Evolutionary conservation across 2,888 invertebrate species (phyloP), one percentile per base, ranked within the genome.

Genomic region (Eristalis arbustorum): DNA sequence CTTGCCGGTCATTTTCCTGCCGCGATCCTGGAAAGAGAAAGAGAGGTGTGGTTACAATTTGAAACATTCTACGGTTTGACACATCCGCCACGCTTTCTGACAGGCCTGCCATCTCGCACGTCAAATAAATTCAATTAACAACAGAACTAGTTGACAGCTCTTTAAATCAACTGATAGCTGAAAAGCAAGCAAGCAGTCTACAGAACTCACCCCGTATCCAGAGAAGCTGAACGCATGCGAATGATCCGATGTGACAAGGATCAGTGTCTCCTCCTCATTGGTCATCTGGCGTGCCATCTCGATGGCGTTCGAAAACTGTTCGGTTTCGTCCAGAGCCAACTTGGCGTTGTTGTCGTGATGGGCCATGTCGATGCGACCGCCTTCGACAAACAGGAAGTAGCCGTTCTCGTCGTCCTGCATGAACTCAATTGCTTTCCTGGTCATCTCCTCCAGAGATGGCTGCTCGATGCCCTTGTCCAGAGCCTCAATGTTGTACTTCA

Each of bases 241-340:
- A 90, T 97, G 97, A 92, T 97, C 97, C 0, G 97, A 94, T 0
- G 97, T 96, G 14, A 97, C 97, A 1, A 98, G 94, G 11, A 97
- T 94, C 28, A 98, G 93, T 0, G 98, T 98, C 22, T 98, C 96
- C 0, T 95, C 93, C 0, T 92, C 91, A 87, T 94, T 93, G 0
- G 96, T 95, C 91, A 96, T 91, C 61, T 94, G 92, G 37, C 94
- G 88, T 0, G 97, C 96, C 11, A 93, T 93, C 89, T 94, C 92
- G 10, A 97, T 94, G 1, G 98, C 96, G 84, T 95, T 95, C 59
- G 96, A 95, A 80, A 98, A 94, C 90, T 97, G 96, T 0, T 96
- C 93, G 1, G 92, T 92, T 88, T 93, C 93, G 75, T 93, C 91
- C 0, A 93, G 88, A 0, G 93, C 91, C 56, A 91, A 88, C 59